Evolutionary conservation across 2,888 invertebrate species (phyloP), one percentile per base, ranked within the genome.

Genomic region (Lomographa bimaculata): DNA sequence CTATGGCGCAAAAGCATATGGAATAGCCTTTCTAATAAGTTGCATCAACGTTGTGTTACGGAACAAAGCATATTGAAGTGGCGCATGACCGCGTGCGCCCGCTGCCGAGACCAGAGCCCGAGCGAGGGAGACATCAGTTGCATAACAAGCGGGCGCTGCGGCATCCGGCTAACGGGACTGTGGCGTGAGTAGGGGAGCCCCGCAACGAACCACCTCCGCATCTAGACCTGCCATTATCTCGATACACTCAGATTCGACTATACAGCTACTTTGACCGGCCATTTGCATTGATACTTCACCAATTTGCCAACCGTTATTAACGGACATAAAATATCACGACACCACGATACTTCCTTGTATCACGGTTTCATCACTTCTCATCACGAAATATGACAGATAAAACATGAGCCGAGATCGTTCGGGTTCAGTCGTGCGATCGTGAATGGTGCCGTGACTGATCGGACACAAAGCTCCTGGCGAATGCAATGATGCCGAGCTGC

Each of bases 91-190:
- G 53, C 52, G 35, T 50, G 57, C 55, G 54, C 44, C 36, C 48
- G 48, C 50, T 7, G 2, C 36, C 21, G 25, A 23, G 11, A 35
- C 39, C 48, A 52, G 52, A 44, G 46, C 44, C 42, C 49, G 52
- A 57, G 64, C 57, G 66, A 68, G 71, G 67, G 68, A 74, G 69
- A 70, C 76, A 72, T 79, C 74, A 63, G 71, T 84, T 83, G 83
- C 85, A 84, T 84, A 84, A 85, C 76, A 73, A 84, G 77, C 78
- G 72, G 60, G 69, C 70, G 75, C 77, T 68, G 60, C 66, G 72
- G 73, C 64, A 68, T 84, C 79, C 84, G 81, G 67, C 64, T 86
- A 85, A 85, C 84, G 85, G 85, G 71, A 81, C 68, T 50, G 52
- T 54, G 64, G 63, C 54, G 63, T 60, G 70, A 64, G 65, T 59